Base-by-base conservation (phyloP, 1,140 invertebrate genomes). In the Drosophila albomicans region DNA sequence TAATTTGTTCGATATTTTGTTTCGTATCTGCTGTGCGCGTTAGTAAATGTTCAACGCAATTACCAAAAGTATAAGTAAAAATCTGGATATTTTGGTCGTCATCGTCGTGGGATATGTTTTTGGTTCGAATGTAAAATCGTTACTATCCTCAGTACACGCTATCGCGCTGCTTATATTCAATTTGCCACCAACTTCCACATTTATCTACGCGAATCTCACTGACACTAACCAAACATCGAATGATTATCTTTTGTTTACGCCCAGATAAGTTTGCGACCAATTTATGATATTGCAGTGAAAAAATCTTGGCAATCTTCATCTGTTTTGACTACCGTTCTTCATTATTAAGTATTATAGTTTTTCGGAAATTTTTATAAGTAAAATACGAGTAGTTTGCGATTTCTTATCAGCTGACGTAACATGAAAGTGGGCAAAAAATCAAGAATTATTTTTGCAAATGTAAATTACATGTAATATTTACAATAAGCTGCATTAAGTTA, bases 201-300 rank as follows among this genome's bases (percentile, higher is more conserved):
- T 57, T 72, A 72, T 58, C 66, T 59, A 43, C 43, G 72, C 69
- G 11, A 78, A 79, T 71, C 68, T 25, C 59, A 35, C 15, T 81
- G 84, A 87, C 77, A 73, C 51, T 87, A 38, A 35, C 48, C 71
- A 87, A 88, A 87, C 88, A 84, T 58, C 41, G 43, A 67, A 71
- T 65, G 80, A 73, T 84, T 72, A 88, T 89, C 84, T 48, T 20
- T 45, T 88, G 84, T 88, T 88, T 87, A 77, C 28, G 30, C 25
- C 54, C 51, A 72, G 84, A 87, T 87, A 87, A 84, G 70, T 61
- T 32, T 61, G 49, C 49, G 64, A 84, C 77, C 84, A 89, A 88
- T 88, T 89, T 88, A 88, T 81, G 85, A 88, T 89, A 68, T 78
- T 88, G 84, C 84, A 78, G 84, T 28, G 58, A 57, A 66, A 66